A percentile compares a stretch with the other conserved stretches of the same genome.
phyloP scores from a whole-genome alignment of 2,888 invertebrate species.

The Monoplex corrugatus region DNA sequence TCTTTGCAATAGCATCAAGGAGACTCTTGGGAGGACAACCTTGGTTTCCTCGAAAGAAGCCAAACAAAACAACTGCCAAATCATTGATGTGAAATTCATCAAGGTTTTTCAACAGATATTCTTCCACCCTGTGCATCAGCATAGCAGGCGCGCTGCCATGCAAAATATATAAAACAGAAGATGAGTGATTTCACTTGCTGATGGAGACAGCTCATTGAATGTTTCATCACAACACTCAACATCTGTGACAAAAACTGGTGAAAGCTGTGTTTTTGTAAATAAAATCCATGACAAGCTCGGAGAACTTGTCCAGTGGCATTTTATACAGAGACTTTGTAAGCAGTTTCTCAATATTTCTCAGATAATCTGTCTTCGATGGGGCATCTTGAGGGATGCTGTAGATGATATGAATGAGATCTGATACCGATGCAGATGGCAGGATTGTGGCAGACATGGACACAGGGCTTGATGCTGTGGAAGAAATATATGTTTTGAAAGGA shows the following conservation, averaged over 20 bases:
- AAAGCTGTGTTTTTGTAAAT: not conserved
- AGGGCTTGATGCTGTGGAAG: not conserved
- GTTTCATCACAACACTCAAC: constrained; percentile 43
- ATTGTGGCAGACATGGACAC: not conserved
- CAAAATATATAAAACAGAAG: constrained; percentile 53
- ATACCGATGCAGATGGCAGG: not conserved
- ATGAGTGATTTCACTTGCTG: constrained; percentile 26
- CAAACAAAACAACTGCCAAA: constrained; percentile 46
- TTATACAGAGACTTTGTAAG: constrained; percentile 30
- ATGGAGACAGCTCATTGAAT: constrained; percentile 8
- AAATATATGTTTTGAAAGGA: not conserved
- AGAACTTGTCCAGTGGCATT: constrained; percentile 3
- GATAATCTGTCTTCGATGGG: not conserved
- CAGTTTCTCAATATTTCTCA: constrained; percentile 6
- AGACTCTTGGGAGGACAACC: constrained; percentile 49
- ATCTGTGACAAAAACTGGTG: constrained; percentile 21
- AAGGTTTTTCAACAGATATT: constrained; percentile 39
- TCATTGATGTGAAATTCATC: constrained; percentile 49
- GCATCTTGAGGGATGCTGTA: not conserved
- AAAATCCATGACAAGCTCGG: constrained; percentile 35
- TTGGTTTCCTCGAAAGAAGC: constrained; percentile 54
- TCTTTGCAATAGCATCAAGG: constrained; percentile 49
- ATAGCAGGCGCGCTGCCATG: constrained; percentile 51
- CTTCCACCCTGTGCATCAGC: constrained; percentile 51
- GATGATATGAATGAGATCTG: constrained; percentile 29